Base-by-base conservation (phyloP, 2,888 invertebrate genomes). In the Dermolepida albohirtum region DNA sequence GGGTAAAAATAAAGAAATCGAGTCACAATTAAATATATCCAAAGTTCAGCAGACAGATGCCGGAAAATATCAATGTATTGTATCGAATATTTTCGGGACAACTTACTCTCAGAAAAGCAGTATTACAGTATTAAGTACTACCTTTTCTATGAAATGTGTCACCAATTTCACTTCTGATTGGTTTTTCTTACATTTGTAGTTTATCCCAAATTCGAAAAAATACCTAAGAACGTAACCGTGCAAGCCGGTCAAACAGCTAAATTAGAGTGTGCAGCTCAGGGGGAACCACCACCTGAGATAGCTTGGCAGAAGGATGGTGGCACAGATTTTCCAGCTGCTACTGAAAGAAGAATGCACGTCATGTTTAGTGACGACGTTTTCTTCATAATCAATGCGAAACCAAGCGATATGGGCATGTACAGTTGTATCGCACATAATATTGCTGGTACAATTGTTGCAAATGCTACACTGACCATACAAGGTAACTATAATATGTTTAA, bases 301-400 rank as follows among this genome's bases (percentile, higher is more conserved):
- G 92, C 93, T 0, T 92, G 95, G 92, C 92, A 94, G 77, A 96
- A 96, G 83, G 95, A 94, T 84, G 95, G 94, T n/a, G 95, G 93
- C 0, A 92, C 93, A 78, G 93, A 96, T 79, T 97, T 98, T 82
- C 97, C 97, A 6, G 97, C 98, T 5, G 97, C 97, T 7, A 88
- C 93, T 74, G 97, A 98, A 81, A 88, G 97, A 50, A 87, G 97
- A 41, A 93, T 98, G 91, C 93, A 94, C 83, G 94, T 97, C 52
- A 93, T 96, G 89, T 93, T 95, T 0, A 89, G 90, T 34, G 97
- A 97, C 80, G 94, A 96, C 81, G 90, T 93, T 1, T 95, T 97
- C 81, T 95, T 96, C 79, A 97, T 98, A 75, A 89, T 95, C n/a
- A 91, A 95, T 84, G 94, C 95, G 17, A 95, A 95, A 82, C 88